Evolutionary conservation across 2,797 vertebrate genomes (phyloP).

Genomic region (Borostomias antarcticus): DNA sequence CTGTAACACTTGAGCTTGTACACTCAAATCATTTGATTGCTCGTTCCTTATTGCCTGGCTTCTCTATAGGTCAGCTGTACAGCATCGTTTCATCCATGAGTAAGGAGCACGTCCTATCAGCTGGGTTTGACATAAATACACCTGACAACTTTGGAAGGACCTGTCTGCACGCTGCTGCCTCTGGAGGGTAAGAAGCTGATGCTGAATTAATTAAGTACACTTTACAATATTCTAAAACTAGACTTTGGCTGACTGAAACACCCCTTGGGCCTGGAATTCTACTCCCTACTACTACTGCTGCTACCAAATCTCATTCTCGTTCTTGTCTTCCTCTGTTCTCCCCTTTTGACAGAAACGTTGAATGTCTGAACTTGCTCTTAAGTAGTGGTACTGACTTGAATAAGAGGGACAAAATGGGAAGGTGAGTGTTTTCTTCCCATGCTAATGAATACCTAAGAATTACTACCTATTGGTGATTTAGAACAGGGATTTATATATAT

Average conservation of each 20-base stretch:
- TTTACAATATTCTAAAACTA: not conserved
- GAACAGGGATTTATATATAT: too few relatives aligned
- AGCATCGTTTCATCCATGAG: conserved; percentile 98
- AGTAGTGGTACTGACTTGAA: conserved; percentile 95
- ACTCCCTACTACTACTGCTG: not conserved
- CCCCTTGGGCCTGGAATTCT: not conserved
- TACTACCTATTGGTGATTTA: too few relatives aligned
- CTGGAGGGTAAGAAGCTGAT: conserved; percentile 85
- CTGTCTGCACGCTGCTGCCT: conserved; percentile 98
- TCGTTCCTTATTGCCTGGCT: not conserved
- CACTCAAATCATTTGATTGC: not conserved
- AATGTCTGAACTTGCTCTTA: conserved; percentile 98
- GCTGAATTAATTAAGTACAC: not conserved
- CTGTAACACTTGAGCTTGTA: too few relatives aligned
- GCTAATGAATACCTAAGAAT: not conserved
- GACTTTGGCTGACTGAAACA: too few relatives aligned
- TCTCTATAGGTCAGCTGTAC: conserved; percentile 92
- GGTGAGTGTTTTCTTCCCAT: conserved; percentile 71
- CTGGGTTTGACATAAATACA: conserved; percentile 97
- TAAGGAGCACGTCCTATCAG: conserved; percentile 94
- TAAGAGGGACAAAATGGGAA: conserved; percentile 93
- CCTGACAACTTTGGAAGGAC: conserved; percentile 96
- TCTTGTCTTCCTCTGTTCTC: conserved; percentile 9
- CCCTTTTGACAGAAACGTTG: conserved; percentile 84
- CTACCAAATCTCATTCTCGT: not conserved